Evolutionary conservation across 1,140 invertebrate genomes (phyloP), one percentile per base, ranked within the genome.

Genomic region (Ips nitidus): DNA sequence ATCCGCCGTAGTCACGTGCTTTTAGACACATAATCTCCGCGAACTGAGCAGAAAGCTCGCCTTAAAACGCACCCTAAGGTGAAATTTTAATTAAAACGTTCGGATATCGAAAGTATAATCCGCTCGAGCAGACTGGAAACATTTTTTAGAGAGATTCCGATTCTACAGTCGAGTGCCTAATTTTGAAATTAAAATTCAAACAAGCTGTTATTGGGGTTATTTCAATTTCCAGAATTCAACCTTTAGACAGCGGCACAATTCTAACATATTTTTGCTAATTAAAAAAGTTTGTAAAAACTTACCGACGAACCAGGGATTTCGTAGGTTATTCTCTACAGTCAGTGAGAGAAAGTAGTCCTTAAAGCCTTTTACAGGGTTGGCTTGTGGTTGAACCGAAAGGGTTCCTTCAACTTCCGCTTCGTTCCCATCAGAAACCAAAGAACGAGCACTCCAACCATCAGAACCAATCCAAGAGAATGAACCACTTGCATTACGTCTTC

Each of bases 221-320:
- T 22, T 22, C 45, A 50, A 50, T 50, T 50, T 50, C 6, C 45
- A 50, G 7, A 50, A 50, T 22, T 22, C 22, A 22, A 22, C 22
- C 22, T 22, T 22, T 22, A 22, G 22, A 22, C 22, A 22, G 22
- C 22, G 22, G 22, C 22, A 22, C 0, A 22, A 22, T 22, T 22
- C 22, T 22, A 22, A 22, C 22, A 50, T 22, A 22, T 50, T 6
- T 50, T 50, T 6, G 22, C 7, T 50, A 50, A 8, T 6, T 22
- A 50, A 22, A 50, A 22, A 50, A 50, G 7, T 22, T 50, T 50
- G 45, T 8, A 8, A 3, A 8, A 50, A 71, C 73, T 78, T 83
- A 94, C 94, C 94, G 37, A 93, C 87, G 83, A 97, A 97, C 94
- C 94, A 97, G 0, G 94, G 94, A 84, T 97, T 96, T 50, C 94